Evolutionary conservation across 2,888 invertebrate genomes (phyloP).

Genomic region (Drosophila hawaiiensis): DNA sequence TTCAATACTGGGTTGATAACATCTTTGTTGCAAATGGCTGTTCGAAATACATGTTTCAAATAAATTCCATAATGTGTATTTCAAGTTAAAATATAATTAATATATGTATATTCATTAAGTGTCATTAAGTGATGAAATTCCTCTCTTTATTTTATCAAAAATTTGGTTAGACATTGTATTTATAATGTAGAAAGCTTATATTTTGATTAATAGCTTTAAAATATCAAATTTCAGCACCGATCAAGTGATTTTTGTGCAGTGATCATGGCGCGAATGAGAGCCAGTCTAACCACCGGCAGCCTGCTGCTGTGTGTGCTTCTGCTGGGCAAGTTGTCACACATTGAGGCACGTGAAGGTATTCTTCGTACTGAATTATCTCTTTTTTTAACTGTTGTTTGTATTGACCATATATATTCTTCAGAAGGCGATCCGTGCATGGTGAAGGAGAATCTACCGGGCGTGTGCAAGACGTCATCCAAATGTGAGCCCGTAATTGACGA

Average conservation of each 20-base stretch:
- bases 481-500: conserved; percentile 58
- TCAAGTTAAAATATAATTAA: neutral
- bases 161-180: neutral
- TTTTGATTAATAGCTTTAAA: neutral
- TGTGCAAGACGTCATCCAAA: conserved; percentile 58
- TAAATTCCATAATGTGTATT: neutral
- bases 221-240: neutral
- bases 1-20: neutral
- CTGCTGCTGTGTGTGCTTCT: conserved; percentile 19
- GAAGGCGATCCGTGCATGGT: conserved; percentile 60
- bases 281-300: neutral
- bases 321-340: conserved; percentile 10
- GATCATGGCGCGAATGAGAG: conserved; percentile 17
- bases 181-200: neutral
- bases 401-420: conserved; percentile 13
- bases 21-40: neutral
- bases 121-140: neutral
- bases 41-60: neutral
- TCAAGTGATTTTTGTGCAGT: neutral
- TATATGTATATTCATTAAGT: no score
- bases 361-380: no score
- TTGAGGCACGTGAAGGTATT: conserved; percentile 42
- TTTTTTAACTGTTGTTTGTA: neutral
- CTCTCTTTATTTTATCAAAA: neutral
- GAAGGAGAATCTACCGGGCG: conserved; percentile 51